Evolutionary conservation across 2,113 vertebrate species (phyloP).

Genomic region (Orthochromis malagaraziensis): DNA sequence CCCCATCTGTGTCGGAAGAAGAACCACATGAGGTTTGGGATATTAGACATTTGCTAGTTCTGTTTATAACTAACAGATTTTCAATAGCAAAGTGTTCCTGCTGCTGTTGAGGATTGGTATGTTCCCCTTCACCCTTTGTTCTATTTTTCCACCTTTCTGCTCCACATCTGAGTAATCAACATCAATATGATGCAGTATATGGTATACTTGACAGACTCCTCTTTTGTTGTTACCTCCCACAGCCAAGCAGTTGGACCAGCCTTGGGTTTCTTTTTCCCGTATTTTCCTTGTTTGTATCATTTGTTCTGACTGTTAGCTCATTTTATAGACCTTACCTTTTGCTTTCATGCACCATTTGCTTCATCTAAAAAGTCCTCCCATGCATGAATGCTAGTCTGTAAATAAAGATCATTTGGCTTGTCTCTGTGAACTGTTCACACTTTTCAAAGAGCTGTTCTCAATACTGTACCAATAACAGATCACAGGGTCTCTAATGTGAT

Average conservation of each 20-base stretch:
- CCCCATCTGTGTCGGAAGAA: constrained; percentile 75
- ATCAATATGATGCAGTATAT: neutral
- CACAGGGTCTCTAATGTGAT: neutral
- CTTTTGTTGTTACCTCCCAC: neutral
- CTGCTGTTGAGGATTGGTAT: neutral
- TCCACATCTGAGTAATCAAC: neutral
- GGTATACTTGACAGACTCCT: neutral
- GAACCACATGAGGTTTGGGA: neutral
- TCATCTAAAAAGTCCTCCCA: neutral
- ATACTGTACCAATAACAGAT: neutral
- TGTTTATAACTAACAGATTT: neutral
- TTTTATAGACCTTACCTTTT: neutral
- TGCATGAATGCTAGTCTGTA: neutral
- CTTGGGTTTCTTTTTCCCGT: neutral
- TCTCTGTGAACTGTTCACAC: neutral
- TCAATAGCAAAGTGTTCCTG: neutral
- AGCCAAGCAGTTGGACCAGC: neutral
- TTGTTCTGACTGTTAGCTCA: neutral
- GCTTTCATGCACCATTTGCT: neutral
- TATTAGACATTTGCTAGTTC: neutral
- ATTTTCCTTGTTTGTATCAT: neutral
- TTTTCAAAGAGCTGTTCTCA: neutral
- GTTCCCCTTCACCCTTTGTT: neutral
- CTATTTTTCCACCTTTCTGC: neutral
- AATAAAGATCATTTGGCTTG: neutral